Evolutionary conservation across 2,888 invertebrate genomes (phyloP).

Genomic region (Stenotaenia linearis): DNA sequence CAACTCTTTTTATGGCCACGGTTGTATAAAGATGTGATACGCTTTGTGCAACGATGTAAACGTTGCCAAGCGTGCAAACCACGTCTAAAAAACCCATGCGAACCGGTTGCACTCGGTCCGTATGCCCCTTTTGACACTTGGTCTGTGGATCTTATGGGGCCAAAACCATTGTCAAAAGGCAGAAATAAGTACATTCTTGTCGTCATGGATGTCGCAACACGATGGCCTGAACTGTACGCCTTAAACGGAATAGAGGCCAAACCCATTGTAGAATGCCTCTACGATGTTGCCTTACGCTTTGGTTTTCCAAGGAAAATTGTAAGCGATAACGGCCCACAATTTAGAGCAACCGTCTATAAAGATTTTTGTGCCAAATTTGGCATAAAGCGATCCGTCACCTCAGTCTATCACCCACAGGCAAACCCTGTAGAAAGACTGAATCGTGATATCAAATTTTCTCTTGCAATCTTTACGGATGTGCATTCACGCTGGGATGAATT

Average conservation of each 20-base stretch:
- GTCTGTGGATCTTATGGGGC: background rate
- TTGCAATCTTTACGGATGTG: background rate
- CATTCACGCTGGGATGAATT: background rate
- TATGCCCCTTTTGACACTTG: background rate
- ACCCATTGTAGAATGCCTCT: background rate
- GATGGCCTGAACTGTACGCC: background rate
- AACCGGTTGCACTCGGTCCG: background rate
- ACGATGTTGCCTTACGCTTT: background rate
- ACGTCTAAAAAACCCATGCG: background rate
- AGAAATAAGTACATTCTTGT: background rate
- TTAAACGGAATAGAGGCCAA: background rate
- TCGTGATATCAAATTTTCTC: background rate
- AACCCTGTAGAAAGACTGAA: background rate
- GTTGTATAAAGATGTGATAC: background rate
- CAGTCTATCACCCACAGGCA: background rate
- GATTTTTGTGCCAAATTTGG: too few species aligned
- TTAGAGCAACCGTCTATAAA: background rate
- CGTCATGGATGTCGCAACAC: background rate
- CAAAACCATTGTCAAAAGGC: too few species aligned
- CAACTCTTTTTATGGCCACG: background rate
- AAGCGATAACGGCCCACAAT: background rate
- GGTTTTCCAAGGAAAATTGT: background rate
- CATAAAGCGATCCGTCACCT: too few species aligned
- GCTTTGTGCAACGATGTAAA: background rate
- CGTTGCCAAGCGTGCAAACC: background rate